Base-by-base conservation (phyloP, 2,113 vertebrate species). In the Labeo rohita region DNA sequence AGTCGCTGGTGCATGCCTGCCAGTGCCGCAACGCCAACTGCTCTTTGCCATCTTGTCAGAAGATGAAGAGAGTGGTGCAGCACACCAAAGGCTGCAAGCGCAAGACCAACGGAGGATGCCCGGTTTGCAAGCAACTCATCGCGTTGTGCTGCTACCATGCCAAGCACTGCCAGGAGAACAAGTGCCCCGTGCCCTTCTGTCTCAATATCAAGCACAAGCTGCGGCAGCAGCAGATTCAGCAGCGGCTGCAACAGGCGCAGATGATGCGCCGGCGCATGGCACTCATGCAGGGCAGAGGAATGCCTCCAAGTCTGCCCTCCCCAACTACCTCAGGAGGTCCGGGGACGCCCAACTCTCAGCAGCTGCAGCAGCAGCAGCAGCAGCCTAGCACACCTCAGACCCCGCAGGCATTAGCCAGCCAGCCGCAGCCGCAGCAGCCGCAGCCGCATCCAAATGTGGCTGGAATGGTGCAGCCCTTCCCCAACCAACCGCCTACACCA, bases 91-190 rank as follows among this genome's bases (percentile, higher is more conserved):
- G 97, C 90, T 99, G 98, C 95, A 99, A 99, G 93, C 97, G 97
- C 94, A 99, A 99, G 94, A 99, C 98, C 93, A 98, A 98, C 0
- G 98, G 98, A 0, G 97, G 98, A 92, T 99, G 98, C 89, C 98
- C 98, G 0, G 97, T 99, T 12, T 99, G 98, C 96, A 99, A 99
- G 91, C 98, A 99, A 93, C 97, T 99, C 61, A 99, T 99, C 3
- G 98, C 98, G 59, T 93, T 99, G 49, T 99, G 98, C 93, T 99
- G 98, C 94, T 99, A 99, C 94, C 98, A 99, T 2, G 98, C 98
- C 91, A 99, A 99, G 92, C 97, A 99, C 96, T 99, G 98, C 95
- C 98, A 98, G 92, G 98, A 99, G 94, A 99, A 98, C 95, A 99
- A 99, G 94, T 99, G 98, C 93, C 98, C 98, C 0, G 98, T 99